Evolutionary conservation across 2,113 vertebrate species (phyloP).

Genomic region (Sylvietta virens): DNA sequence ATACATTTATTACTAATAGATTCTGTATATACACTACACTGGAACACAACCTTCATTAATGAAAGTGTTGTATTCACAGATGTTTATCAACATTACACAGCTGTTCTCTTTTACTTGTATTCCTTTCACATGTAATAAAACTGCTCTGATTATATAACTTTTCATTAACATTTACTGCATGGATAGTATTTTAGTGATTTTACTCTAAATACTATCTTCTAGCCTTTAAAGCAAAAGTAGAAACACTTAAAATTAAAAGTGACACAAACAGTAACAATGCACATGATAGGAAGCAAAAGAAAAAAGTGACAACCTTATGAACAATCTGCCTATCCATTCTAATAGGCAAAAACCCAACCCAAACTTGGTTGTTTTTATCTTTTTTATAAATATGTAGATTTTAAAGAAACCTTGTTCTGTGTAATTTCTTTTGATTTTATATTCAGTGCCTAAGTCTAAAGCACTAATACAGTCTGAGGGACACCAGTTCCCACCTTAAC

Average conservation of each 20-base stretch:
- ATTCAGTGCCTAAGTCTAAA: neutral
- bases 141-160: neutral
- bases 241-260: neutral
- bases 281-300: neutral
- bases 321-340: neutral
- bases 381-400: neutral
- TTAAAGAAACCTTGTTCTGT: neutral
- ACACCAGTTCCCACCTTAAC: neutral
- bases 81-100: neutral
- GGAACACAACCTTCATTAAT: neutral
- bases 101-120: neutral
- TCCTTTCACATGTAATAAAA: neutral
- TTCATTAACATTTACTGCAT: neutral
- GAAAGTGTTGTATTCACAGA: neutral
- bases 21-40: neutral
- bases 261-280: neutral
- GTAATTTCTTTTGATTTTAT: neutral
- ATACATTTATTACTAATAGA: neutral
- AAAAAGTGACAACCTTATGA: neutral
- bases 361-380: neutral
- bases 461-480: neutral
- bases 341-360: neutral
- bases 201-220: neutral
- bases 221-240: neutral
- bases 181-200: neutral